These are phyloP conservation scores for Catajapyx aquilonaris DNA, from an alignment of 1,140 invertebrate genomes.

Conservation along the genomic window DNA sequence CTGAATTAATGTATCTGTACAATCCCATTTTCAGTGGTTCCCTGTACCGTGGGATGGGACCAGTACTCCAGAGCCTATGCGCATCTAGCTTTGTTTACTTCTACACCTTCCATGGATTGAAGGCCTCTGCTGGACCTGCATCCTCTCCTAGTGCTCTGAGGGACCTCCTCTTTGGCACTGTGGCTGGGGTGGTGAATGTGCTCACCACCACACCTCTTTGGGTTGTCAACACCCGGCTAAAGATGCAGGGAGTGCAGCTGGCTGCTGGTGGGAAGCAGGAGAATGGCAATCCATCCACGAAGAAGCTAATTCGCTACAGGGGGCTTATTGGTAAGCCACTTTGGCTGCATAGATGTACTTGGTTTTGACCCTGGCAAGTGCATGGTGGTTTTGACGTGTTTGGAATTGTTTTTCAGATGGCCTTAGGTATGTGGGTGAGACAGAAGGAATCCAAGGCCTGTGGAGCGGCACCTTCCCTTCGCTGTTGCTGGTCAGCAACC, in stretches of 20 bases:
- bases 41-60: slow-evolving; percentile 57
- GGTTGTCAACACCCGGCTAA: slow-evolving; percentile 76
- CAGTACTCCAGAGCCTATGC: slow-evolving; percentile 60
- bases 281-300: no score
- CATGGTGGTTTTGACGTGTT: no score
- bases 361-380: no score
- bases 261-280: slow-evolving; percentile 9
- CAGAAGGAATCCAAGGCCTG: slow-evolving; percentile 43
- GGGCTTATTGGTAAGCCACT: slow-evolving; percentile 28
- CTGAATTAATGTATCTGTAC: slow-evolving; percentile 2
- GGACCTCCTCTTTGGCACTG: slow-evolving; percentile 55
- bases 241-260: slow-evolving; percentile 36
- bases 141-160: slow-evolving; percentile 33
- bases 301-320: slow-evolving; percentile 23
- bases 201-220: slow-evolving; percentile 66
- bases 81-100: slow-evolving; percentile 85
- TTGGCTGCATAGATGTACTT: no score
- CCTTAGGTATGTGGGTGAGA: slow-evolving; percentile 38
- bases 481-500: slow-evolving; percentile 64
- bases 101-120: slow-evolving; percentile 70
- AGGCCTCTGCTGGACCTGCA: slow-evolving; percentile 26
- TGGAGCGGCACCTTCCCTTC: slow-evolving; percentile 69
- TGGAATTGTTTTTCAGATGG: slow-evolving; percentile 34
- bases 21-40: slow-evolving; percentile 26
- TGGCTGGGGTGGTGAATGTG: slow-evolving; percentile 45